phyloP scores from a whole-genome alignment of 2,888 invertebrate species.

The Patella ulyssiponensis region DNA sequence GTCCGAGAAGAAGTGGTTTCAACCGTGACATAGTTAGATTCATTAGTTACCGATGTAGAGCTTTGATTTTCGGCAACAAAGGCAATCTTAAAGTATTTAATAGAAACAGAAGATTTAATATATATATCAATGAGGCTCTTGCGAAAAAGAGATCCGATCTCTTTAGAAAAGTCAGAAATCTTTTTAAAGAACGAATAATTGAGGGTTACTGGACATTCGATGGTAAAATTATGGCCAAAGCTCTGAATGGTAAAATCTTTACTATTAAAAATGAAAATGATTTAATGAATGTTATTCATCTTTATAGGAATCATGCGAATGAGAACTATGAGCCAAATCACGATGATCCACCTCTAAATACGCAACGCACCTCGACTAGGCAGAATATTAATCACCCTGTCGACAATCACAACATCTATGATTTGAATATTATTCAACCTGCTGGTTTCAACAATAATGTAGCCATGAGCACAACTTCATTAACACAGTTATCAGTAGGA shows the following conservation, averaged over 20 bases:
- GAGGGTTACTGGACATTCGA: not conserved
- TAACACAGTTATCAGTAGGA: too few species aligned
- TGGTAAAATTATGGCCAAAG: not conserved
- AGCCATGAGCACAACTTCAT: too few species aligned
- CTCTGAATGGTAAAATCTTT: not conserved
- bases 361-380: too few species aligned
- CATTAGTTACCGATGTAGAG: not conserved
- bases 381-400: too few species aligned
- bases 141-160: not conserved
- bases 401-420: too few species aligned
- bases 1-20: not conserved
- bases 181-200: slow-evolving; percentile 1
- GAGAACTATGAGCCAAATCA: too few species aligned
- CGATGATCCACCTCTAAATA: too few species aligned
- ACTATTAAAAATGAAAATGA: too few species aligned
- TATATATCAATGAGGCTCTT: not conserved
- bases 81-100: not conserved
- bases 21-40: not conserved
- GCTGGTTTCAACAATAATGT: too few species aligned
- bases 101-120: not conserved
- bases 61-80: not conserved
- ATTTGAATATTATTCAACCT: too few species aligned
- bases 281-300: too few species aligned
- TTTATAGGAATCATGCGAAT: too few species aligned
- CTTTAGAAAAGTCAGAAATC: not conserved